A percentile compares a stretch with the other conserved stretches of the same genome.
Evolutionary conservation across 2,113 vertebrate species (phyloP).

Genomic region (Kobus ellipsiprymnus): DNA sequence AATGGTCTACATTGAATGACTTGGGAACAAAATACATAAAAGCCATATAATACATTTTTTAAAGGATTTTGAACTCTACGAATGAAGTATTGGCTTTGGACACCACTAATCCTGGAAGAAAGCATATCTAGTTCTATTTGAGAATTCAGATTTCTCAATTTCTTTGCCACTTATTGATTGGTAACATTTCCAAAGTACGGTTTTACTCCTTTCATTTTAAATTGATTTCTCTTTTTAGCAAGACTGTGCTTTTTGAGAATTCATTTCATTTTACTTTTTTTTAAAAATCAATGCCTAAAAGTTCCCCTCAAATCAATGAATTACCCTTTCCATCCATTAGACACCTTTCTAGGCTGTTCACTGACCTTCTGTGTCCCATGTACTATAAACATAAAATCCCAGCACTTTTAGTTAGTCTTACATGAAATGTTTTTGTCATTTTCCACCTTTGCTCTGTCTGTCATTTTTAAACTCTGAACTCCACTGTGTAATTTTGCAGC

Average conservation of each 20-base stretch:
- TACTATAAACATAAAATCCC: background rate
- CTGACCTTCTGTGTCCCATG: slow-evolving; percentile 22
- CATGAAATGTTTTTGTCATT: slow-evolving; percentile 10
- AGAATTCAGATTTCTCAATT: slow-evolving; percentile 4
- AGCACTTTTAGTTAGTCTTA: slow-evolving; percentile 24
- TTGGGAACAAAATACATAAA: background rate
- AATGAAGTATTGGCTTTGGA: background rate
- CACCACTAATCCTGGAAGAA: background rate
- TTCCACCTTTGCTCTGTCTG: slow-evolving; percentile 46
- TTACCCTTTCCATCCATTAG: slow-evolving; percentile 47
- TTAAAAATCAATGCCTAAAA: background rate
- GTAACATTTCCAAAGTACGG: slow-evolving; percentile 6
- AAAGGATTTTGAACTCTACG: background rate
- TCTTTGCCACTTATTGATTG: background rate
- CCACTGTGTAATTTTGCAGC: background rate
- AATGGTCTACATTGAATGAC: background rate
- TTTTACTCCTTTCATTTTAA: slow-evolving; percentile 41
- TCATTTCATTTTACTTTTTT: slow-evolving; percentile 14
- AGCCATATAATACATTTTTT: background rate
- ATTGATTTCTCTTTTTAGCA: slow-evolving; percentile 33
- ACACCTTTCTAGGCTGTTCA: background rate
- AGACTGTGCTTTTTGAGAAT: background rate
- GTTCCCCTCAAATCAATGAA: background rate
- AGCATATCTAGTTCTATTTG: background rate
- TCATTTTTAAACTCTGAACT: slow-evolving; percentile 48